These are phyloP conservation scores for Laspeyria flexula DNA, from an alignment of 2,888 invertebrate species.

Conservation along the genomic window DNA sequence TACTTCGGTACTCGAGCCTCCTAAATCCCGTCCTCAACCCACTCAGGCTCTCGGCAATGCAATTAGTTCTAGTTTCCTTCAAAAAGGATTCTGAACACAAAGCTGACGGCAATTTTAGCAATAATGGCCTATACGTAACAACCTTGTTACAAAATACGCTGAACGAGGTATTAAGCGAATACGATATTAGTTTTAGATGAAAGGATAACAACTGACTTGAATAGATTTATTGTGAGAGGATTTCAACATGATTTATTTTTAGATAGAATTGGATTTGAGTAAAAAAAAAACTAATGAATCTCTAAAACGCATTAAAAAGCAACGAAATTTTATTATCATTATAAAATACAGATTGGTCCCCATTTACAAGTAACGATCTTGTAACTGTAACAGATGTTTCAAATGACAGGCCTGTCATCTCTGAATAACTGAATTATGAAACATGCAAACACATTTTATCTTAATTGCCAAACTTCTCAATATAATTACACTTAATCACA, in stretches of 20 bases:
- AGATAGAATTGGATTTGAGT: not conserved
- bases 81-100: conserved; percentile 32
- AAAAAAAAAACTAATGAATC: no score
- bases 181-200: conserved; percentile 20
- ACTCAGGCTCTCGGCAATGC: conserved; percentile 33
- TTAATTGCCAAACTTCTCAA: no score
- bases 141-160: conserved; percentile 29
- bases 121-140: conserved; percentile 26
- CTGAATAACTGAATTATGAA: no score
- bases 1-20: conserved; percentile 17
- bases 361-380: no score
- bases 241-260: not conserved
- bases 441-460: no score
- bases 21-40: conserved; percentile 32
- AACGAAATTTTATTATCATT: no score
- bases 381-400: no score
- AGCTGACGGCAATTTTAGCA: conserved; percentile 40
- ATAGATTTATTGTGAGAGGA: not conserved
- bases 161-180: conserved; percentile 28
- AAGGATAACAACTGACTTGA: not conserved
- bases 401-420: no score
- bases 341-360: no score
- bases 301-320: no score
- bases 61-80: conserved; percentile 48
- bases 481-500: not conserved